A percentile compares a stretch with the other conserved stretches of the same genome.
These are phyloP conservation scores for Dorcus parallelipipedus DNA, from an alignment of 2,888 invertebrate species.

Conservation along the genomic window DNA sequence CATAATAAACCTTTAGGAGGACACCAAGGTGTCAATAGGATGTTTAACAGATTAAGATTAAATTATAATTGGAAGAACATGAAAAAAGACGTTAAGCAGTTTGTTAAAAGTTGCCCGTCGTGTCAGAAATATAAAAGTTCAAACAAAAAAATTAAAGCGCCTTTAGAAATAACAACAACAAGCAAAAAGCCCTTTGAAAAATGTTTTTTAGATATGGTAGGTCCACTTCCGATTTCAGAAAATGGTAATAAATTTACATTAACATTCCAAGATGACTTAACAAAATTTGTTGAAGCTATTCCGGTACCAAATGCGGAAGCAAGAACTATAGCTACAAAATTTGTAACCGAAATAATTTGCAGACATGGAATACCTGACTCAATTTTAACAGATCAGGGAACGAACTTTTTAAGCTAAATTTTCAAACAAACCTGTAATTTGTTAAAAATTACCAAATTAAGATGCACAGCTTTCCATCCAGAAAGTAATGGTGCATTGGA, in stretches of 20 bases:
- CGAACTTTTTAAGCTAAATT: constrained; percentile 29
- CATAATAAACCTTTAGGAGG: constrained; percentile 11
- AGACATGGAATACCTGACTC: constrained; percentile 31
- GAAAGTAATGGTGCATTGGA: constrained; percentile 32
- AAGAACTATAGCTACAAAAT: constrained; percentile 28
- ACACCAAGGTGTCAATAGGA: constrained; percentile 12
- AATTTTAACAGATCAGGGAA: constrained; percentile 33
- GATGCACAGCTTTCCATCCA: constrained; percentile 25
- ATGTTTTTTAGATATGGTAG: constrained; percentile 34
- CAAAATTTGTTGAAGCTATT: constrained; percentile 34
- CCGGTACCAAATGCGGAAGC: constrained; percentile 36
- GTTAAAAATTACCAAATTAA: constrained; percentile 28
- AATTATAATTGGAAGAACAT: constrained; percentile 19
- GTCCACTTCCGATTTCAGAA: constrained; percentile 29
- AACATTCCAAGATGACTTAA: constrained; percentile 35
- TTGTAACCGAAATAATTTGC: constrained; percentile 25
- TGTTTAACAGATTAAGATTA: constrained; percentile 11
- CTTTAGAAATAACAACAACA: constrained; percentile 37
- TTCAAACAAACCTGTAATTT: constrained; percentile 30
- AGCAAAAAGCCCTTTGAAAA: constrained; percentile 32
- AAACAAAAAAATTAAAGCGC: constrained; percentile 29
- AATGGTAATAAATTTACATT: constrained; percentile 30
- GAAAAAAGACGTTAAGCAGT: constrained; percentile 15
- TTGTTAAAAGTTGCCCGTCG: constrained; percentile 11
- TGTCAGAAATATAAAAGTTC: constrained; percentile 22